Base-by-base conservation (phyloP, 2,113 vertebrate species). In the Oncorhynchus kisutch region DNA sequence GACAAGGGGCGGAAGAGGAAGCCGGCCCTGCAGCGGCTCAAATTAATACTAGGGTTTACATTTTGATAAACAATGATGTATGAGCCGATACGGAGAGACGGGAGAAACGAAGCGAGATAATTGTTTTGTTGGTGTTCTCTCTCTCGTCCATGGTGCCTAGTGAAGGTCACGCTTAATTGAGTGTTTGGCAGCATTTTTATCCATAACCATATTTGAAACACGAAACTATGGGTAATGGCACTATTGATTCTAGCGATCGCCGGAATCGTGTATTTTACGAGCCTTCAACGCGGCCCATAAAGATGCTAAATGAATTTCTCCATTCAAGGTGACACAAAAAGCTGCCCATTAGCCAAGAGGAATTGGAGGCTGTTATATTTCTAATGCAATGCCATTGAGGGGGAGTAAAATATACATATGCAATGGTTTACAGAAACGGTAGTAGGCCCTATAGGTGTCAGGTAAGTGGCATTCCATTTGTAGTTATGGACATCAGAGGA, bases 91-190 rank as follows among this genome's bases (percentile, higher is more conserved):
- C 4, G 24, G 73, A 22, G 25, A 74, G 60, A 39, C 48, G 3
- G 77, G 51, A 77, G 77, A 81, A 86, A 83, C 49, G 67, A 79
- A 70, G 68, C 22, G 69, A 76, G 79, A 72, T 83, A 85, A 87
- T 87, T 77, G 67, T 82, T 85, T 81, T 71, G 76, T 71, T 81
- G 79, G 65, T 49, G 81, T 77, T 84, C 72, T 34, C 54, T 78
- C 75, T 57, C 31, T 69, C 60, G 74, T 68, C 57, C 72, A 60
- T 54, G 39, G n/a, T 0, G 6, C 73, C 73, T 45, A 12, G 29
- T 84, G 72, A 89, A 91, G 87, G 87, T 89, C 79, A 65, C 11
- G 64, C 74, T 82, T 86, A 85, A 88, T 87, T 80, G 84, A 90
- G 72, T 73, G 81, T 67, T 73, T 57, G 70, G 68, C 73, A 65